Base-by-base conservation (phyloP, 2,797 vertebrate genomes). In the Gymnoscopelus microlampas region DNA sequence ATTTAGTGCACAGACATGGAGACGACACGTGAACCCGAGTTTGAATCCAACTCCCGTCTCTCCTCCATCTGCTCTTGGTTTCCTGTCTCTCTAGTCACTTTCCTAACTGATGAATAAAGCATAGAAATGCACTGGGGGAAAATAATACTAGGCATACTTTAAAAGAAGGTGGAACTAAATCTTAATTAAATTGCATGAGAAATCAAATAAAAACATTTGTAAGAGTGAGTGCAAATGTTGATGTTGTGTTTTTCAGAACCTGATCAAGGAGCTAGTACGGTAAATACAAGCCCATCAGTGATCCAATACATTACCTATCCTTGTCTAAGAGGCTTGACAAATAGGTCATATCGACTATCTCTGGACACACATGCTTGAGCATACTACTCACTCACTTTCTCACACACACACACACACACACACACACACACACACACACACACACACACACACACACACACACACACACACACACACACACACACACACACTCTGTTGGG, bases 391-490 rank as follows among this genome's bases (percentile, higher is more conserved):
- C 39, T 44, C 8, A 44, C 39, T 39, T 7, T 7, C 39, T 7
- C 39, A 8, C 51, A 55, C n/a, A 55, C 32, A 32, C 8, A 66
- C 19, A 19, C 15, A 23, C 53, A 19, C 15, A 24, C n/a, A 48
- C 60, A 29, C 53, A 48, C 53, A 58, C 55, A 50, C 15, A 58
- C 7, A n/a, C 24, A 50, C 49, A 50, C 12, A 1, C 12, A n/a
- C 49, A 4, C 11, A 12, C 62, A 64, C 26, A 19, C 62, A 64
- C 26, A 64, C 26, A 56, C 5, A 64, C 29, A 54, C n/a, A 64
- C 15, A 56, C 15, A 44, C 51, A 19, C n/a, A 49, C n/a, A 61
- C 59, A 26, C 53, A 48, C 53, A 58, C 54, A 50, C 15, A 58
- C 7, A n/a, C 24, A 50, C 49, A 50, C 12, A 26, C 12, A 50